Conservation (phyloP, 2,797 vertebrate genomes). For the Tapera naevia region DNA sequence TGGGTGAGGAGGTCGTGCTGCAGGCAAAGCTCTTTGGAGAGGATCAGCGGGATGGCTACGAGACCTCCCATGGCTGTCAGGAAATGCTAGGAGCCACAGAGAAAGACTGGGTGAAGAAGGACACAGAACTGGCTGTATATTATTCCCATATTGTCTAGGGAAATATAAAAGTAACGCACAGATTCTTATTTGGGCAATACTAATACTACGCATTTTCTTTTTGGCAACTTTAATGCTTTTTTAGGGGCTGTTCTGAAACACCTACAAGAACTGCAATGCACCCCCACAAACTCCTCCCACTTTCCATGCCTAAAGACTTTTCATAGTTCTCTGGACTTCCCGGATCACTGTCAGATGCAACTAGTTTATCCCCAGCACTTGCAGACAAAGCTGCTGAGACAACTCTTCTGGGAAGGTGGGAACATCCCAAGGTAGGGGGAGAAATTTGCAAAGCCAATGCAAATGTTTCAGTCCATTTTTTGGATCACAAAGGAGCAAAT, state of each 20-base stretch:
- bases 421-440: not conserved
- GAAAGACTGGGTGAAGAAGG: not conserved
- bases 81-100: constrained; percentile 84
- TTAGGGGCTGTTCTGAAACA: not conserved
- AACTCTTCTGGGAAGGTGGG: not conserved
- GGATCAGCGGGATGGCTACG: constrained; percentile 90
- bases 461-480: not conserved
- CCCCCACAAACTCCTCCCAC: not conserved
- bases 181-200: not conserved
- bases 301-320: not conserved
- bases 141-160: not conserved
- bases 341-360: not conserved
- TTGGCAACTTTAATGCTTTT: not conserved
- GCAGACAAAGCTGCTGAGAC: not conserved
- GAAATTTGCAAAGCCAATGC: not conserved
- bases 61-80: constrained; percentile 93
- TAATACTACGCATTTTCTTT: not conserved
- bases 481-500: not conserved
- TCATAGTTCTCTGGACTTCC: not conserved
- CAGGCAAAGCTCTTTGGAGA: constrained; percentile 90
- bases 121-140: not conserved
- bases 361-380: not conserved
- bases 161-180: not conserved
- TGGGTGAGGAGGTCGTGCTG: constrained; percentile 91
- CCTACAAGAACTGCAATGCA: not conserved